These are phyloP conservation scores for Aleiodes testaceus DNA, from an alignment of 2,888 invertebrate genomes.

Conservation along the genomic window DNA sequence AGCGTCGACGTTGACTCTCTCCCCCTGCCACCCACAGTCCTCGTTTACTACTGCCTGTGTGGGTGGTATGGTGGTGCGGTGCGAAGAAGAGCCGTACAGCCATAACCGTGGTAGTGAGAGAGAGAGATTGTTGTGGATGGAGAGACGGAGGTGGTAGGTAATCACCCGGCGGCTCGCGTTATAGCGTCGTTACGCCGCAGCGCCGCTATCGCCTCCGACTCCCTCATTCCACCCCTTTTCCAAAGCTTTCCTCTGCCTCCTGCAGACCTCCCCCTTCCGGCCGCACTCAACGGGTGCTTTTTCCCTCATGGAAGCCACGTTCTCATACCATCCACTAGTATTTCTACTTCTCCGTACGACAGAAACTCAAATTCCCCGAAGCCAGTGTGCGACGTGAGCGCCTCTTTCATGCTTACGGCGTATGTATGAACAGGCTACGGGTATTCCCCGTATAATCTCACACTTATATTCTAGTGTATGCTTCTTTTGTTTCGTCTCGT, in stretches of 20 bases:
- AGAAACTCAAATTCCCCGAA: neutral
- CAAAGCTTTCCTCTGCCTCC: constrained; percentile 36
- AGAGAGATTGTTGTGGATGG: constrained; percentile 28
- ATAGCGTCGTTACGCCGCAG: constrained; percentile 72
- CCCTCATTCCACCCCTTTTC: constrained; percentile 60
- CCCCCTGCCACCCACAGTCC: constrained; percentile 3
- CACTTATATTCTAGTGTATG: neutral
- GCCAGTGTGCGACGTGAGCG: neutral
- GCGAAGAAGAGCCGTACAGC: constrained; percentile 14
- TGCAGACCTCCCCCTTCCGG: constrained; percentile 46
- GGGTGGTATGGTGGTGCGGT: constrained; percentile 35
- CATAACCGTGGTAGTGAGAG: constrained; percentile 52
- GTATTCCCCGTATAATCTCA: neutral
- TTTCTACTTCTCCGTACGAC: neutral
- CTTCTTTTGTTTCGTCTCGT: neutral
- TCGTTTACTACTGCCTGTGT: constrained; percentile 26
- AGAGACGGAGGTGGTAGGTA: constrained; percentile 67
- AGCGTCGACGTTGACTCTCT: constrained; percentile 58
- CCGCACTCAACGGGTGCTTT: neutral
- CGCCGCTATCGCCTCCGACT: constrained; percentile 64
- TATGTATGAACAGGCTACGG: neutral
- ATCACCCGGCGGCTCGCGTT: constrained; percentile 72
- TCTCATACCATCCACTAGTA: neutral
- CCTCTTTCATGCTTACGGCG: neutral
- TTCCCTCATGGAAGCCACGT: neutral